Conservation (phyloP, 2,113 vertebrate genomes). For the Calyptomena viridis region DNA sequence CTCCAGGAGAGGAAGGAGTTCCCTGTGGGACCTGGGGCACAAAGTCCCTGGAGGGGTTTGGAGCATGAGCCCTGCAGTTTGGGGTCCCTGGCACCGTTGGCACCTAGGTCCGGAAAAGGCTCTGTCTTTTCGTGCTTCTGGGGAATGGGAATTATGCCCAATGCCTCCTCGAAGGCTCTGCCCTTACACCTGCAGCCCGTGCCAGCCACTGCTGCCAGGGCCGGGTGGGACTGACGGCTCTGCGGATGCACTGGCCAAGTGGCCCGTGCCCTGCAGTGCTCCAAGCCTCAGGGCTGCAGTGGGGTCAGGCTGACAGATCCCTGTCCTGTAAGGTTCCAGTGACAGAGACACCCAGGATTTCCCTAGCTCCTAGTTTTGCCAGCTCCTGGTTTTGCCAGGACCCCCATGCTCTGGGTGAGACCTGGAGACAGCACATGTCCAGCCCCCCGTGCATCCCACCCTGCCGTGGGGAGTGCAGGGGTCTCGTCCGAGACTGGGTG, state of each 20-base stretch:
- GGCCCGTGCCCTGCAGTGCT: rapidly evolving
- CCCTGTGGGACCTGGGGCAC: rapidly evolving
- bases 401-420: rapidly evolving
- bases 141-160: not conserved
- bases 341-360: not conserved
- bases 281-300: rapidly evolving
- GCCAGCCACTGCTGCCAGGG: not conserved
- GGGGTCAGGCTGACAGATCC: not conserved
- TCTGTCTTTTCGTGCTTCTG: not conserved
- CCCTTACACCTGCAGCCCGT: rapidly evolving
- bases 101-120: not conserved
- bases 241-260: not conserved
- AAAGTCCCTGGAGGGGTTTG: not conserved
- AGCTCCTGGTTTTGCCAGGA: rapidly evolving
- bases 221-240: not conserved
- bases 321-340: not conserved
- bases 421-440: not conserved
- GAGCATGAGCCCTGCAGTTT: not conserved
- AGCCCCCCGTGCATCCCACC: not conserved
- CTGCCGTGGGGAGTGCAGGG: not conserved
- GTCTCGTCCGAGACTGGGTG: rapidly evolving
- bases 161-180: not conserved
- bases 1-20: not conserved
- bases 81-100: rapidly evolving
- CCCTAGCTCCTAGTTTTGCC: not conserved